Evolutionary conservation across 2,797 vertebrate species (phyloP).

Genomic region (Gadopsis marmoratus): DNA sequence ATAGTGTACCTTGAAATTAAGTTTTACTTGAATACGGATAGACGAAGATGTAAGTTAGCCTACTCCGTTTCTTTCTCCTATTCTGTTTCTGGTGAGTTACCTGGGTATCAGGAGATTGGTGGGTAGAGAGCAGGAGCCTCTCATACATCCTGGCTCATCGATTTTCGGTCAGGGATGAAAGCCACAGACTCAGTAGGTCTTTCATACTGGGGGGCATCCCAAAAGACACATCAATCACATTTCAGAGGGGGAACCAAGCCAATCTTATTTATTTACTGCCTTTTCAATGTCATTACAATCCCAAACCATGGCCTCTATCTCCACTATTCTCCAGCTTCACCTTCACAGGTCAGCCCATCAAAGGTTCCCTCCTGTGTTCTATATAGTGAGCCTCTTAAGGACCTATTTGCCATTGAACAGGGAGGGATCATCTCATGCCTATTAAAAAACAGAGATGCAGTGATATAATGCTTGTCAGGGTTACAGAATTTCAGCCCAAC

Average conservation of each 20-base stretch:
- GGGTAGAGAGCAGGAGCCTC: conserved; percentile 72
- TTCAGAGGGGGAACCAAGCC: conserved; percentile 79
- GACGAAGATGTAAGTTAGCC: conserved; percentile 15
- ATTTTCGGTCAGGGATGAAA: conserved; percentile 85
- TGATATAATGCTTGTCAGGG: conserved; percentile 74
- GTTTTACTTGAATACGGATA: conserved; percentile 23
- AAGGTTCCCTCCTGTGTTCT: conserved; percentile 66
- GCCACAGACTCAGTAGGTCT: conserved; percentile 82
- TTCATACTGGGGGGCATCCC: conserved; percentile 80
- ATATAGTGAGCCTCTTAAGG: conserved; percentile 58
- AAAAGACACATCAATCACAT: conserved; percentile 86
- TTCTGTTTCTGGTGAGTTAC: conserved; percentile 71
- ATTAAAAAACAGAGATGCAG: conserved; percentile 73
- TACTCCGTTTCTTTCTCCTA: conserved; percentile 35
- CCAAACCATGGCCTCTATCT: conserved; percentile 67
- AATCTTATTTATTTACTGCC: conserved; percentile 84
- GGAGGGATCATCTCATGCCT: conserved; percentile 66
- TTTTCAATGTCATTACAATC: conserved; percentile 82
- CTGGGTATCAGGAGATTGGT: conserved; percentile 73
- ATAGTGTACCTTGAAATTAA: conserved; percentile 16
- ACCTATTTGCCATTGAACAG: conserved; percentile 75
- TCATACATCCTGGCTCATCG: conserved; percentile 81
- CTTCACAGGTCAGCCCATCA: conserved; percentile 80
- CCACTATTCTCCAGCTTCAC: conserved; percentile 68
- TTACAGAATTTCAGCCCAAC: conserved; percentile 69